Conservation (phyloP, 2,888 invertebrate species). For the Andrena chrysosceles region DNA sequence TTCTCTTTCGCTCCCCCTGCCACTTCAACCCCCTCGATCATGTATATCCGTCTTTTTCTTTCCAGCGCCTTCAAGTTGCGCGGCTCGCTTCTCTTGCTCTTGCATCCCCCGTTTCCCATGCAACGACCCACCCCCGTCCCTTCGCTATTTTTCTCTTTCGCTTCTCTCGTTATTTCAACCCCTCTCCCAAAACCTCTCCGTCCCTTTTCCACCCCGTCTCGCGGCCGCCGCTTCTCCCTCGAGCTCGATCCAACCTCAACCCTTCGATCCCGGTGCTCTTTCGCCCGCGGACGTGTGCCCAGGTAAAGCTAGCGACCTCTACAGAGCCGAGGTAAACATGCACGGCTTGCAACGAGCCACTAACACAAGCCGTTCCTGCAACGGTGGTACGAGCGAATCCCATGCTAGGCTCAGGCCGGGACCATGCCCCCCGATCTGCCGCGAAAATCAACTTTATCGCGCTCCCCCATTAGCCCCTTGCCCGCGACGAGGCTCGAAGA, state of each 20-base stretch:
- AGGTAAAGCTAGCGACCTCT: slow-evolving; percentile 54
- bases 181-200: background rate
- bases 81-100: background rate
- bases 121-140: background rate
- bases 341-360: slow-evolving; percentile 35
- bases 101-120: background rate
- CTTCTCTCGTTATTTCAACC: background rate
- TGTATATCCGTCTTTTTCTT: background rate
- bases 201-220: slow-evolving; percentile 4
- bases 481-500: background rate
- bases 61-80: too few relatives aligned
- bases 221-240: slow-evolving; percentile 1
- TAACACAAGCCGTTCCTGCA: background rate
- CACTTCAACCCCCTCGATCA: slow-evolving; percentile 1
- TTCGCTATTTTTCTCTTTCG: background rate
- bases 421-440: slow-evolving; percentile 18
- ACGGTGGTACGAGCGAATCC: slow-evolving; percentile 27
- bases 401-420: slow-evolving; percentile 20
- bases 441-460: slow-evolving; percentile 21
- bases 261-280: slow-evolving; percentile 10
- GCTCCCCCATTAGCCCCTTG: slow-evolving; percentile 2
- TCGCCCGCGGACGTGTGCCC: slow-evolving; percentile 39
- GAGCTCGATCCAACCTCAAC: background rate
- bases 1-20: background rate
- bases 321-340: slow-evolving; percentile 30